Evolutionary conservation across 2,113 vertebrate genomes (phyloP), one percentile per base, ranked within the genome.

Genomic region (Paratilapia polleni): DNA sequence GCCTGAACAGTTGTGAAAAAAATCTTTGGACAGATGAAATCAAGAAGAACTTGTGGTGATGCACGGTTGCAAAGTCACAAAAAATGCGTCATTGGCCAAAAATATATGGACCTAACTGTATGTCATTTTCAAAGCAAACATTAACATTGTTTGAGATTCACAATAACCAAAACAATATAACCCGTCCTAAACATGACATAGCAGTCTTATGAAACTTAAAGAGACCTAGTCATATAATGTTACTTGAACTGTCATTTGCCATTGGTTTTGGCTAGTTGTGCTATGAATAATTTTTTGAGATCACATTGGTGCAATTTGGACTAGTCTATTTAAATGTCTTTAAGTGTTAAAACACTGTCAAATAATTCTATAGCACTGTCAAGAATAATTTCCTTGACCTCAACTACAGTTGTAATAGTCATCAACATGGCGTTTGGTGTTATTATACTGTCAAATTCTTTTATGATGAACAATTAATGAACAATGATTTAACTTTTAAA

Each of bases 341-440:
- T 73, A 52, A 52, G 66, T 52, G 66, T 73, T 73, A 73, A 73
- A 52, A 73, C 43, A 52, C 26, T 73, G 66, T 31, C 66, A 73
- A 73, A 52, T 70, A 73, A 52, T 31, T 52, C 24, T 52, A 70
- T 26, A 52, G 43, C 66, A 70, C 43, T 70, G 66, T 70, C 43
- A 52, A 49, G 66, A 49, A 49, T 70, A 13, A 70, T 70, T 70
- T 52, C 17, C 1, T 73, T 73, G 68, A 73, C 68, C 68, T 73
- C 43, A n/a, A 22, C 41, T 68, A 19, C 14, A 54, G 17, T 73
- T 73, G 43, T 73, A 70, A 70, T 26, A 70, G 24, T 52, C 66
- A 52, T 52, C 31, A 73, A 31, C 43, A 73, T 52, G 66, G 66
- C 26, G n/a, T 52, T 52, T 54, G 28, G 47, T 7, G 0, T 73